Evolutionary conservation across 1,140 invertebrate genomes (phyloP).

Genomic region (Dreissena polymorpha): DNA sequence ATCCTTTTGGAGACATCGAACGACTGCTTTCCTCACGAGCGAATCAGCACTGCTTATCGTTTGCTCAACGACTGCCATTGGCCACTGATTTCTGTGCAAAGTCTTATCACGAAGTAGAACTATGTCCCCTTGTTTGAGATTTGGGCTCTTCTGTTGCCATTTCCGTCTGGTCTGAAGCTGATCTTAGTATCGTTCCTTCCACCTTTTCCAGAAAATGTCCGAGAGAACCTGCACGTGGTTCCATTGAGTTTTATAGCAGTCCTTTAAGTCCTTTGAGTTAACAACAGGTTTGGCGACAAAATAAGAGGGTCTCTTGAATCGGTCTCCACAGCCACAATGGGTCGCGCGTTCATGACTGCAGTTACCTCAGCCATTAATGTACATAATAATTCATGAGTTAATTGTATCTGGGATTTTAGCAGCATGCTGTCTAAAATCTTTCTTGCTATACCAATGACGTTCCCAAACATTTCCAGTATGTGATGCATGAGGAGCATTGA

Average conservation of each 20-base stretch:
- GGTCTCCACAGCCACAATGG: constrained; percentile 6
- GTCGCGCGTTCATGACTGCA: constrained; percentile 17
- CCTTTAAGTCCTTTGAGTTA: constrained; percentile 25
- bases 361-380: constrained; percentile 22
- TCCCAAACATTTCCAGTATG: constrained; percentile 59
- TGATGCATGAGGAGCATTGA: constrained; percentile 51
- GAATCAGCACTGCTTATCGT: neutral
- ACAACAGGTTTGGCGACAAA: constrained; percentile 20
- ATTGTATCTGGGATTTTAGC: constrained; percentile 13
- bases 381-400: constrained; percentile 25
- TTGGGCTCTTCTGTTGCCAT: constrained; percentile 4
- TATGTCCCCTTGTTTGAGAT: constrained; percentile 7
- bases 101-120: constrained; percentile 24
- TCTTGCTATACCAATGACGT: constrained; percentile 46
- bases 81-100: constrained; percentile 10
- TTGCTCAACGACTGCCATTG: constrained; percentile 17
- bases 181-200: constrained; percentile 53
- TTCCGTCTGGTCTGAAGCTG: constrained; percentile 5
- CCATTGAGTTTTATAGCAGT: constrained; percentile 52
- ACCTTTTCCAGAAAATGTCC: constrained; percentile 59
- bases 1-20: neutral
- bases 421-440: constrained; percentile 28
- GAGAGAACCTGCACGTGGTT: constrained; percentile 57
- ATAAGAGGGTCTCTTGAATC: constrained; percentile 15
- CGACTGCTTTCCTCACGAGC: constrained; percentile 15